Base-by-base conservation (phyloP, 37 sponge, comb jelly and placozoan genomes). In the Eunapius fragilis region DNA sequence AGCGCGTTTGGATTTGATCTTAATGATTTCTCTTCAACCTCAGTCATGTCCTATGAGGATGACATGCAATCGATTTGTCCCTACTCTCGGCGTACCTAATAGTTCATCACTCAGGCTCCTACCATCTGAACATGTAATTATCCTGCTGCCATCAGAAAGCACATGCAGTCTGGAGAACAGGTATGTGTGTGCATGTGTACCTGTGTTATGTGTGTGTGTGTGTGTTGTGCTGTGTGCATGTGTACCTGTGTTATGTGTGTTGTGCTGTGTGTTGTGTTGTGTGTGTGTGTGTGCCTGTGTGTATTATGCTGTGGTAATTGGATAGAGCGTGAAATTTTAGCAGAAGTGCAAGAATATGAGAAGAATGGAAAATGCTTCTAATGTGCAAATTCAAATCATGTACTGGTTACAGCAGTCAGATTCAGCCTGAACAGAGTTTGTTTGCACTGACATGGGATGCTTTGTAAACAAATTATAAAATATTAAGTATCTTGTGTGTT, bases 31-130 rank as follows among this genome's bases (percentile, higher is more conserved):
- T 5, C 76, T 45, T 6, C 30, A 69, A 79, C 10, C 2, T 6
- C 48, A 87, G 87, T 37, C 81, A 13, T 82, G 79, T 76, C 30
- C 75, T 4, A 19, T 87, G 81, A 58, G 82, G 47, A 73, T 87
- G 87, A 81, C 87, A 0, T 74, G 75, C 67, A 67, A 74, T 33
- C 87, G 82, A 2, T 48, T 87, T 31, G 69, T 73, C 34, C 70
- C 79, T 28, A 17, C 76, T 27, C 25, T 25, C 19, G 31, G 58
- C n/a, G 12, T 27, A 28, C 67, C 77, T 2, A 12, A 14, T 11
- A 22, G 37, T 0, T 11, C 35, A 27, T 25, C 28, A 3, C 82
- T 87, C 74, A 31, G 75, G 9, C 76, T 87, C 25, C 87, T 87
- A 0, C 87, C 87, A 1, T 75, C 87, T 73, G 87, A 87, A 50